Percentiles rank a stretch among this genome's conserved stretches.
phyloP scores from a whole-genome alignment of 2,797 vertebrate genomes.

The Delichon dasypus region DNA sequence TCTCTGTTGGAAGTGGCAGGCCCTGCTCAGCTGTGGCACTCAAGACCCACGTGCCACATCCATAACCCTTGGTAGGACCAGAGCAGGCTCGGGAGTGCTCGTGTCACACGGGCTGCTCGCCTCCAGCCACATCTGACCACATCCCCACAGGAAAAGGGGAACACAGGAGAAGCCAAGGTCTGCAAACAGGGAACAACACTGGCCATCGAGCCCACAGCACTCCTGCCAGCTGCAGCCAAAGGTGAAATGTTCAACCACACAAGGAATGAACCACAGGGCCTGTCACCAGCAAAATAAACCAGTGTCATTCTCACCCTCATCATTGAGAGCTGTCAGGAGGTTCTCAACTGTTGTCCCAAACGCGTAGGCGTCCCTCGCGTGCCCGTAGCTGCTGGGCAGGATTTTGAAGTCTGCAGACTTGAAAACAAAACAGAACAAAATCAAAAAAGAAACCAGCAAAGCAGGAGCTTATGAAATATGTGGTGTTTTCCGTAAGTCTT shows the following conservation, averaged over 20 bases:
- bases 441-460: neutral
- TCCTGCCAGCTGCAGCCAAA: neutral
- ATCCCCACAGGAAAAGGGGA: neutral
- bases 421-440: neutral
- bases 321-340: constrained; percentile 81
- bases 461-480: neutral
- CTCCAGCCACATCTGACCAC: neutral
- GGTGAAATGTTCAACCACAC: neutral
- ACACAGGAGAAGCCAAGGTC: neutral
- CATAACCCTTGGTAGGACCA: neutral
- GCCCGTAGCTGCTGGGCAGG: constrained; percentile 83
- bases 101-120: rapidly evolving
- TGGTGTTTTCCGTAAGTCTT: neutral
- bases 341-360: constrained; percentile 88
- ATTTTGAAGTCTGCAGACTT: constrained; percentile 80
- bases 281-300: neutral
- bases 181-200: neutral
- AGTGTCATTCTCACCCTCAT: constrained; percentile 81
- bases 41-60: rapidly evolving
- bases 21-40: neutral
- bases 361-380: constrained; percentile 89
- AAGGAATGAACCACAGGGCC: neutral
- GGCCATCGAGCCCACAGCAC: neutral
- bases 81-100: neutral
- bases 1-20: neutral